Percentiles rank a stretch among this genome's conserved stretches.
Evolutionary conservation across 2,113 vertebrate genomes (phyloP).

Genomic region (Clarias magur): DNA sequence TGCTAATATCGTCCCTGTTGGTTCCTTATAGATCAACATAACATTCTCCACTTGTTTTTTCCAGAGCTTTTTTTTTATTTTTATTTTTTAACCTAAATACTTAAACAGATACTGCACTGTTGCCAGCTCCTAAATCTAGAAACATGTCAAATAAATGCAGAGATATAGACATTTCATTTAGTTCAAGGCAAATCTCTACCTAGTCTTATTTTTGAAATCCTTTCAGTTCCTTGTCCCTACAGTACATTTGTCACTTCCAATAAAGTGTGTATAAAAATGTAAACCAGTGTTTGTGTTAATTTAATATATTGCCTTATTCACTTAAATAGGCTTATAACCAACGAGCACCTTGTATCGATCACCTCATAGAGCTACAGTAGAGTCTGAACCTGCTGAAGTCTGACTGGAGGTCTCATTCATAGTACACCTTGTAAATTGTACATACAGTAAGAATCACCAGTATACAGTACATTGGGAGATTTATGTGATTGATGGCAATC

Average conservation of each 20-base stretch:
- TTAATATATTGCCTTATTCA: neutral
- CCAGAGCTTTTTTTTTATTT: neutral
- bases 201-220: slow-evolving; percentile 52
- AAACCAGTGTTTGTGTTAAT: neutral
- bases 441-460: neutral
- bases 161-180: slow-evolving; percentile 30
- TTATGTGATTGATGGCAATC: neutral
- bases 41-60: neutral
- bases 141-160: neutral
- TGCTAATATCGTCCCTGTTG: neutral
- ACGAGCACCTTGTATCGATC: neutral
- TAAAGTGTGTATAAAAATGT: slow-evolving; percentile 60
- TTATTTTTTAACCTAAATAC: neutral
- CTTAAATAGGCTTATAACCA: neutral
- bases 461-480: neutral
- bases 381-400: neutral
- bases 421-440: neutral
- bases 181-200: slow-evolving; percentile 39
- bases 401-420: neutral
- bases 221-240: slow-evolving; percentile 32
- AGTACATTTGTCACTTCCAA: slow-evolving; percentile 58
- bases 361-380: neutral
- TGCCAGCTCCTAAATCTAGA: neutral
- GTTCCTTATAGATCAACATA: neutral
- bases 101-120: neutral